Conservation (phyloP, 2,797 vertebrate species). For the Falco concolor region DNA sequence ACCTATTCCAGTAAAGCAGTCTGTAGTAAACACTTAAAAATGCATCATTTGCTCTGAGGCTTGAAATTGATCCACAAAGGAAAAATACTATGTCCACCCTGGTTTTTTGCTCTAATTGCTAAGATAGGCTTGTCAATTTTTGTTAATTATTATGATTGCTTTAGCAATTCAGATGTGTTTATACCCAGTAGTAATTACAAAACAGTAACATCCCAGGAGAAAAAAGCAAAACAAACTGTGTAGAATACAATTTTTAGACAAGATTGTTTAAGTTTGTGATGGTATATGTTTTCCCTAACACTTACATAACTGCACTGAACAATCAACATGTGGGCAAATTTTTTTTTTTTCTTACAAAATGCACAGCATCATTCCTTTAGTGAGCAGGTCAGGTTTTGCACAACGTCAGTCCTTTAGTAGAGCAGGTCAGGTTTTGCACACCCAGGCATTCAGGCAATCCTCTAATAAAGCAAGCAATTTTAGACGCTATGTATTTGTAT, state of each 20-base stretch:
- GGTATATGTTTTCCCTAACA: not conserved
- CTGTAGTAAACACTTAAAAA: constrained; percentile 13
- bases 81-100: not conserved
- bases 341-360: not conserved
- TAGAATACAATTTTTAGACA: not conserved
- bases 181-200: not conserved
- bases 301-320: not conserved
- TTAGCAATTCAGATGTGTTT: not conserved
- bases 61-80: not conserved
- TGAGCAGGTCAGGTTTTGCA: not conserved
- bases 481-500: not conserved
- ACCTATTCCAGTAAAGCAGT: constrained; percentile 1
- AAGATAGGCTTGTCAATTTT: not conserved
- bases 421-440: not conserved
- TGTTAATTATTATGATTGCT: not conserved
- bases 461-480: not conserved
- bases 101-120: not conserved
- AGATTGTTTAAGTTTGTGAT: not conserved
- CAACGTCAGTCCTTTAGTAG: not conserved
- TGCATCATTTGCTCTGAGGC: not conserved
- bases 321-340: not conserved
- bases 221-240: not conserved
- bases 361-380: not conserved
- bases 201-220: not conserved
- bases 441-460: no score